These are phyloP conservation scores for Slavum lentiscoides DNA, from an alignment of 2,888 invertebrate genomes.

Conservation along the genomic window DNA sequence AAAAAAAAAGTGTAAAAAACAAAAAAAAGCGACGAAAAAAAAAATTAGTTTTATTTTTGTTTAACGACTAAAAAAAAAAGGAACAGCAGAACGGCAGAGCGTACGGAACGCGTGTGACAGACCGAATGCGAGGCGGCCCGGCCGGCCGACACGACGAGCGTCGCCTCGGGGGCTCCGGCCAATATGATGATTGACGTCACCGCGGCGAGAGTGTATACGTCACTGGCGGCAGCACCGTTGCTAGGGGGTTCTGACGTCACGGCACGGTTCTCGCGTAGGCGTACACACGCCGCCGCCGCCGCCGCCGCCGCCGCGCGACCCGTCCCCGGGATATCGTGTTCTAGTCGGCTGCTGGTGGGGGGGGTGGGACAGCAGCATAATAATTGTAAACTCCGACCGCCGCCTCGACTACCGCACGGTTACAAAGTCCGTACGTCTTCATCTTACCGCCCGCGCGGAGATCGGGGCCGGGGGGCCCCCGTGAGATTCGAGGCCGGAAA, in stretches of 20 bases:
- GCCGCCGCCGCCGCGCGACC: neutral
- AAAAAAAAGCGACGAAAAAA: neutral
- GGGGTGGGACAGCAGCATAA: neutral
- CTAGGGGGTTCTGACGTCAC: slow-evolving; percentile 53
- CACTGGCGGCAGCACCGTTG: slow-evolving; percentile 50
- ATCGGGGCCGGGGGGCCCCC: too few species aligned
- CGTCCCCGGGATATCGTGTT: neutral
- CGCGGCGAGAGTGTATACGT: slow-evolving; percentile 11
- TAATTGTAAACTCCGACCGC: too few species aligned
- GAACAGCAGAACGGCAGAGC: slow-evolving; percentile 46
- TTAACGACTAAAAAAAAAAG: slow-evolving; percentile 36
- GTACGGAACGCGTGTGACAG: slow-evolving; percentile 50
- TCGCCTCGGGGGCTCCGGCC: slow-evolving; percentile 43
- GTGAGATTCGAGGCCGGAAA: too few species aligned
- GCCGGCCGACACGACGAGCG: slow-evolving; percentile 33
- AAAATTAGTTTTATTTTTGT: neutral
- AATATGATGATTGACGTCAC: slow-evolving; percentile 53
- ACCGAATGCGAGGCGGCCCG: slow-evolving; percentile 49
- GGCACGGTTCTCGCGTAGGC: slow-evolving; percentile 42
- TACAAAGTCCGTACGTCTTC: too few species aligned
- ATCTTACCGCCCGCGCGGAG: too few species aligned
- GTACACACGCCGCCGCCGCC: slow-evolving; percentile 13
- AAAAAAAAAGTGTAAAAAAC: too few species aligned
- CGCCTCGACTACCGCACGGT: too few species aligned
- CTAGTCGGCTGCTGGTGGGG: neutral